These are phyloP conservation scores for Trochalopteron elliotii DNA, from an alignment of 2,113 vertebrate genomes.

Conservation along the genomic window DNA sequence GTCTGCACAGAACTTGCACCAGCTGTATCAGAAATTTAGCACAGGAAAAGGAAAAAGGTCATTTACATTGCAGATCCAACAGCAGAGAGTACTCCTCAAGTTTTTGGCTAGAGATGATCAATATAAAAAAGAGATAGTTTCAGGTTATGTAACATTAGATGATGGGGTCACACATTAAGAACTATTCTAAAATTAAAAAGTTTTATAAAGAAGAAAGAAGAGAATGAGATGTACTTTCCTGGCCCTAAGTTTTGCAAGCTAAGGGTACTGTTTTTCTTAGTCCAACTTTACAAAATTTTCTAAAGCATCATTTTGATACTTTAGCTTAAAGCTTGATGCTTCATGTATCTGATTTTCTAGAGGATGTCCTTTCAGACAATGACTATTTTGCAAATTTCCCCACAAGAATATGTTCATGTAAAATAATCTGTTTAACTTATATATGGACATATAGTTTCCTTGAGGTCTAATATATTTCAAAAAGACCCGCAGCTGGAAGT, in stretches of 20 bases:
- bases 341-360: neutral
- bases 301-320: neutral
- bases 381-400: neutral
- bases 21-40: constrained; percentile 10
- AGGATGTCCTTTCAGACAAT: neutral
- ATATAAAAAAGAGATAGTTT: neutral
- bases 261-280: neutral
- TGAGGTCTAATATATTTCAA: neutral
- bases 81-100: neutral
- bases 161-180: neutral
- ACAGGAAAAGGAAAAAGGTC: neutral
- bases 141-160: neutral
- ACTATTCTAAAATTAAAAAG: neutral
- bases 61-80: neutral
- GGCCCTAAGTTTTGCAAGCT: neutral
- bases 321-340: neutral
- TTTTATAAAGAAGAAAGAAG: neutral
- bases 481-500: neutral
- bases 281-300: neutral
- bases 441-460: neutral
- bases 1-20: neutral
- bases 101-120: neutral
- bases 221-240: neutral
- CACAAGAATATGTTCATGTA: neutral
- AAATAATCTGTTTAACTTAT: neutral